Base-by-base conservation (phyloP, 2,797 vertebrate species). In the Pantherophis alleghaniensis region DNA sequence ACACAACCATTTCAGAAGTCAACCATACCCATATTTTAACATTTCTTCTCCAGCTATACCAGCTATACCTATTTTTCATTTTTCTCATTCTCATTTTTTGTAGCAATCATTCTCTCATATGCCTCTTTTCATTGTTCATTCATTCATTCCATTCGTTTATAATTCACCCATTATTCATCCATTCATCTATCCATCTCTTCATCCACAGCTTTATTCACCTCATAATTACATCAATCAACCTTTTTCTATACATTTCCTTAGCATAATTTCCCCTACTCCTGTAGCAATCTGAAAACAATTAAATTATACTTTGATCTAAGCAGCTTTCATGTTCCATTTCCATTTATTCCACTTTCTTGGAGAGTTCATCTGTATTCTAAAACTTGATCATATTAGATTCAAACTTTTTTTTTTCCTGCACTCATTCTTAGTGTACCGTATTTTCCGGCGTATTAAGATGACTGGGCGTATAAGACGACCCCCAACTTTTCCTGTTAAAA, bases 381-480 rank as follows among this genome's bases (percentile, higher is more conserved):
- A 69, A 7, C 66, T 6, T 32, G n/a, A 32, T 69, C 14, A 69
- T 69, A 69, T 69, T 69, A 69, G 14, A 32, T n/a, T 69, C 2
- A 5, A 69, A 69, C n/a, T 32, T 7, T 7, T 1, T 7, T 1
- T n/a, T 6, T 2, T 1, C 9, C 60, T 11, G 3, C 10, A 1
- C 26, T 12, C 24, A 28, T 12, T 69, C 63, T 69, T 69, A 16
- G 13, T 69, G n/a, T 42, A 42, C 42, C 42, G 0, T 42, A 42
- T 42, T 42, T 42, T 42, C 42, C 42, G 42, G 42, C 42, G 3
- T 42, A 42, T 42, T 42, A 42, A 42, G 42, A 42, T 42, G 42
- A 42, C 42, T 42, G 42, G 42, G 3, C 42, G 42, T 42, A 42
- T 42, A 42, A 42, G 3, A 42, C 0, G 3, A 42, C 42, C 3